Conservation (phyloP, 2,888 invertebrate species). For the Notocelia uddmanniana region DNA sequence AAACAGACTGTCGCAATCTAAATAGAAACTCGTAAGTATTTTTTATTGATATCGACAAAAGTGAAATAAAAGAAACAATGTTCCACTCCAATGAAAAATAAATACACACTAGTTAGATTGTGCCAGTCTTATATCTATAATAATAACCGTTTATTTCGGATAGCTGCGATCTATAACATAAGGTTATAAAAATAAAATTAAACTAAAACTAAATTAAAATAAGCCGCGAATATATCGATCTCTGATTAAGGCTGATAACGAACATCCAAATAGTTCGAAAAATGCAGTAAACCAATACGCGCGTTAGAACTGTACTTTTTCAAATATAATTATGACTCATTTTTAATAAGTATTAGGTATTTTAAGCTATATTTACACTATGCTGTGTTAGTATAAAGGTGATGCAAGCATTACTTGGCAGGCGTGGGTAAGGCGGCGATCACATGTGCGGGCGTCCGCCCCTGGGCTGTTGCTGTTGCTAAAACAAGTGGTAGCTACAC, state of each 20-base stretch:
- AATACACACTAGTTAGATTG: no score
- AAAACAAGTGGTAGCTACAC: conserved; percentile 52
- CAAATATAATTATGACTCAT: not conserved
- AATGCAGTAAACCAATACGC: not conserved
- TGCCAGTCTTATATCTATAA: no score
- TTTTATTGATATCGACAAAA: no score
- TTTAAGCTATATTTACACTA: not conserved
- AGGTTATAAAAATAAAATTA: no score
- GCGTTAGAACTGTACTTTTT: not conserved
- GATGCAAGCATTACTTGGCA: conserved; percentile 64
- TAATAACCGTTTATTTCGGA: no score
- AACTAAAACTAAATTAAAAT: no score
- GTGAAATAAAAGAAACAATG: no score
- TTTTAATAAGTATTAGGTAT: not conserved
- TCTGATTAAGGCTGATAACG: not conserved
- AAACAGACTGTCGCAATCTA: no score
- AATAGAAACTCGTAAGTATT: no score
- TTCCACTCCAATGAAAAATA: no score
- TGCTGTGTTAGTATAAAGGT: conserved; percentile 54
- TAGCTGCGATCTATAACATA: no score
- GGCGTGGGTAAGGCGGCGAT: conserved; percentile 48
- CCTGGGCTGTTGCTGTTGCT: conserved; percentile 72
- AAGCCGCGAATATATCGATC: no score
- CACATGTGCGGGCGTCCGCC: conserved; percentile 72
- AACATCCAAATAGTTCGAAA: not conserved